Evolutionary conservation across 2,888 invertebrate genomes (phyloP).

Genomic region (Thymelicus acteon): DNA sequence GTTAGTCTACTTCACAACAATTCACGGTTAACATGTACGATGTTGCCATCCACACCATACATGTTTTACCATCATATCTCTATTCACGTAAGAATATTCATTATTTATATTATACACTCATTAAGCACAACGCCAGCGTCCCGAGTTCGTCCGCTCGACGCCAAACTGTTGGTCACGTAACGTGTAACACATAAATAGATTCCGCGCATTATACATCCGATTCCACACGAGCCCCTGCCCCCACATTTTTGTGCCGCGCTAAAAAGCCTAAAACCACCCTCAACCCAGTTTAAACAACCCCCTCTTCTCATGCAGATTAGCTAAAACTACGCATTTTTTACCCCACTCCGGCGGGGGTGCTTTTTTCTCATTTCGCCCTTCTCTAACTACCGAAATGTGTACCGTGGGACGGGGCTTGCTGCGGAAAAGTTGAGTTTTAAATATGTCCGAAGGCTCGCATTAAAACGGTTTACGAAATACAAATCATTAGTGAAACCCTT

Average conservation of each 20-base stretch:
- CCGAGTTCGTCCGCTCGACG: background rate
- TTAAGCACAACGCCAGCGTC: background rate
- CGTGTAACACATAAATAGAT: conserved; percentile 79
- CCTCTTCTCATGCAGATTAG: conserved; percentile 84
- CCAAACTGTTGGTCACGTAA: conserved; percentile 42
- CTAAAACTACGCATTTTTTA: conserved; percentile 88
- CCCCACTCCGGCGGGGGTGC: conserved; percentile 73
- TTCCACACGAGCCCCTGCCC: conserved; percentile 73
- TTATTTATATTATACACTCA: too few species aligned
- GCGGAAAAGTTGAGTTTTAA: conserved; percentile 82
- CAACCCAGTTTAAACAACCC: conserved; percentile 69
- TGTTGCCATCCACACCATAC: too few species aligned
- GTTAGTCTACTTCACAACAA: too few species aligned
- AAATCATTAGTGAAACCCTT: conserved; percentile 69
- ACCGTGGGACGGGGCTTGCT: conserved; percentile 54
- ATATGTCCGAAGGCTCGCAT: conserved; percentile 83
- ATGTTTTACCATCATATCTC: too few species aligned
- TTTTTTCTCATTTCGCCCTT: conserved; percentile 66
- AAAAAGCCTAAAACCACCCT: conserved; percentile 81
- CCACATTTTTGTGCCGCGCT: conserved; percentile 82
- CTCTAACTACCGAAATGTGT: conserved; percentile 81
- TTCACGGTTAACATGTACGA: too few species aligned
- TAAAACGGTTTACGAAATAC: conserved; percentile 76
- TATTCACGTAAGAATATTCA: too few species aligned
- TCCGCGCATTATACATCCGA: conserved; percentile 81